These are phyloP conservation scores for Caenorhabditis drosophilae DNA, from an alignment of 2,888 invertebrate genomes.

Conservation along the genomic window DNA sequence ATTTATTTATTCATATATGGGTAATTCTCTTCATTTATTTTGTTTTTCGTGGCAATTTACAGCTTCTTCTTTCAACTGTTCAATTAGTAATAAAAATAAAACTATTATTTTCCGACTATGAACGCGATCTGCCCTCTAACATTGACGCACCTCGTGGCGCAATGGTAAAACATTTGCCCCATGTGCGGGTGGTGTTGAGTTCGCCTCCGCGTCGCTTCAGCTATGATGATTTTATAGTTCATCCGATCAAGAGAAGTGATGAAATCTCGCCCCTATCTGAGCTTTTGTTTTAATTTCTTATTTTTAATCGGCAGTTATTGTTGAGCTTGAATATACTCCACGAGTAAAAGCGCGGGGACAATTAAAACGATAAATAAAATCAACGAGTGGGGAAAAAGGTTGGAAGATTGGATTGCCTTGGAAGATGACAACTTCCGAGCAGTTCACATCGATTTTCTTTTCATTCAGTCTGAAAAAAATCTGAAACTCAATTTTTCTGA, in stretches of 20 bases:
- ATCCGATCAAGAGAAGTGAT: slow-evolving; percentile 29
- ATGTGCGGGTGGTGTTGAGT: slow-evolving; percentile 3
- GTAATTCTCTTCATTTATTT: not conserved
- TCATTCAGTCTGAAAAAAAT: too few relatives aligned
- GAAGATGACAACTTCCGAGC: not conserved
- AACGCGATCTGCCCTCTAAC: not conserved
- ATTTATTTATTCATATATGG: slow-evolving; percentile 1
- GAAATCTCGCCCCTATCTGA: slow-evolving; percentile 45
- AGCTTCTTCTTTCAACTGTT: too few relatives aligned
- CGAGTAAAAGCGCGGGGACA: not conserved
- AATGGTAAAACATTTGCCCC: slow-evolving; percentile 9
- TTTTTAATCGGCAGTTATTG: not conserved
- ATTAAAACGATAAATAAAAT: not conserved
- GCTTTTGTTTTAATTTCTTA: slow-evolving; percentile 14
- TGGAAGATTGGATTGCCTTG: not conserved
- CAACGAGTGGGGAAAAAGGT: not conserved
- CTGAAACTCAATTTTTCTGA: too few relatives aligned
- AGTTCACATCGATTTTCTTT: too few relatives aligned
- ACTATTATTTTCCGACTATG: not conserved
- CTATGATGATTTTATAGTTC: slow-evolving; percentile 43
- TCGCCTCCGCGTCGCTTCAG: slow-evolving; percentile 21
- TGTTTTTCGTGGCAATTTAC: too few relatives aligned
- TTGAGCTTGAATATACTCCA: not conserved
- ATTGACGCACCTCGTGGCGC: slow-evolving; percentile 7
- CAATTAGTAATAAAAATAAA: slow-evolving; percentile 1